Base-by-base conservation (phyloP, 2,888 invertebrate genomes). In the Ernsta delagoae region DNA sequence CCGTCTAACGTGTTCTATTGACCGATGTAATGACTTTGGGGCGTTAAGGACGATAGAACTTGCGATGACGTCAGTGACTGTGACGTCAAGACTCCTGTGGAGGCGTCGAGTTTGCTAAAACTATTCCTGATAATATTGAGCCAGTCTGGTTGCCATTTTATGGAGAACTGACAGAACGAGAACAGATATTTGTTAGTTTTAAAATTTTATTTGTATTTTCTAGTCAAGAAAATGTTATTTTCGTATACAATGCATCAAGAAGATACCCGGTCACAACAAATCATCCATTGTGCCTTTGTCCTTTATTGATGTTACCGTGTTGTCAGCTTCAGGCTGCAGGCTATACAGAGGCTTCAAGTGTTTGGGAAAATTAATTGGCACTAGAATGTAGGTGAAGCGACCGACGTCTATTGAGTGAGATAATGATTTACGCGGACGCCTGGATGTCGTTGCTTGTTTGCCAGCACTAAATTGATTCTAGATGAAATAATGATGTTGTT, bases 361-460 rank as follows among this genome's bases (percentile, higher is more conserved):
- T 66, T 43, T 60, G 24, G 59, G 43, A 53, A 66, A 66, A 66
- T 66, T 60, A 66, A 66, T 66, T 66, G 43, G 65, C 16, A 62
- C 57, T n/a, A 65, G 66, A 60, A 60, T 54, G 48, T 59, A 59
- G 65, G 59, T 50, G 66, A 54, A 66, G 53, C 59, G 41, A 5
- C 36, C 41, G 12, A 53, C 50, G 50, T 59, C 65, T 53, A 65
- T 65, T 65, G 65, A 59, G 50, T 34, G 59, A 7, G 43, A 59
- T 59, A 53, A 65, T 65, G 65, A 65, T 65, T 65, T 59, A 65
- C 63, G 54, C 53, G 24, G 24, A 24, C 3, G 5, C 5, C 4
- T 36, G 36, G 36, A 36, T 45, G 45, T 45, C 12, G n/a, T n/a
- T 45, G n/a, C 45, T 45, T 5, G 45, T n/a, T 45, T n/a, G 45